Conservation (phyloP, 2,113 vertebrate species). For the Orthonyx spaldingii region DNA sequence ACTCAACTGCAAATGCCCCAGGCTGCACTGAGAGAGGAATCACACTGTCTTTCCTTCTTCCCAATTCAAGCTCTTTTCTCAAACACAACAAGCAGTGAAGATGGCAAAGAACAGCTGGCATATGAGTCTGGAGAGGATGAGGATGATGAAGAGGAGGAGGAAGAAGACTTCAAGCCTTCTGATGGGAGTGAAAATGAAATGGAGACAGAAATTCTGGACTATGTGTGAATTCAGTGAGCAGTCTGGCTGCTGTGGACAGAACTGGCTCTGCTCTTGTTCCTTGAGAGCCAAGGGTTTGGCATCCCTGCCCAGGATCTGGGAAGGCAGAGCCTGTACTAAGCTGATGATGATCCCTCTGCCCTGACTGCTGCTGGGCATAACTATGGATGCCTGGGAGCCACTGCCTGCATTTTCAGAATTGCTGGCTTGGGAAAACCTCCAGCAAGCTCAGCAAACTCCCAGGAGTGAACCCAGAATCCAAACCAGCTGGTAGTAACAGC, state of each 20-base stretch:
- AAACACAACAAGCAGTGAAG: slow-evolving; percentile 53
- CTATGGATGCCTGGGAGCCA: background rate
- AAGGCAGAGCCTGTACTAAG: background rate
- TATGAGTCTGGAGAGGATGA: slow-evolving; percentile 75
- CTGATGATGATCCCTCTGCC: background rate
- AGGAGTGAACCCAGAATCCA: background rate
- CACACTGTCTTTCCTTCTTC: background rate
- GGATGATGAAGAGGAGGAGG: slow-evolving; percentile 82
- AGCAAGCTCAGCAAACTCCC: background rate
- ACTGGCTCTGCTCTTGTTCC: background rate
- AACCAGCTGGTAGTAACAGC: background rate
- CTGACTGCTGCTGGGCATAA: background rate
- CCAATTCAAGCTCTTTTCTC: slow-evolving; percentile 73
- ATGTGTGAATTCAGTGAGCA: slow-evolving; percentile 70
- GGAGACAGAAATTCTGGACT: slow-evolving; percentile 95
- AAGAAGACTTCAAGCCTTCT: slow-evolving; percentile 87
- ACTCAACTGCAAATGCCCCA: background rate
- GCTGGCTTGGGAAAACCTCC: background rate
- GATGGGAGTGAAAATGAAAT: slow-evolving; percentile 96
- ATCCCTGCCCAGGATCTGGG: background rate
- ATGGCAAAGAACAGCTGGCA: slow-evolving; percentile 60
- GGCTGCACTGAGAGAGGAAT: background rate
- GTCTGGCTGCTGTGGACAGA: background rate
- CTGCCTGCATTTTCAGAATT: background rate
- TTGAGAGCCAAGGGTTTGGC: background rate